Base-by-base conservation (phyloP, 2,888 invertebrate species). In the Leptogaster cylindrica region DNA sequence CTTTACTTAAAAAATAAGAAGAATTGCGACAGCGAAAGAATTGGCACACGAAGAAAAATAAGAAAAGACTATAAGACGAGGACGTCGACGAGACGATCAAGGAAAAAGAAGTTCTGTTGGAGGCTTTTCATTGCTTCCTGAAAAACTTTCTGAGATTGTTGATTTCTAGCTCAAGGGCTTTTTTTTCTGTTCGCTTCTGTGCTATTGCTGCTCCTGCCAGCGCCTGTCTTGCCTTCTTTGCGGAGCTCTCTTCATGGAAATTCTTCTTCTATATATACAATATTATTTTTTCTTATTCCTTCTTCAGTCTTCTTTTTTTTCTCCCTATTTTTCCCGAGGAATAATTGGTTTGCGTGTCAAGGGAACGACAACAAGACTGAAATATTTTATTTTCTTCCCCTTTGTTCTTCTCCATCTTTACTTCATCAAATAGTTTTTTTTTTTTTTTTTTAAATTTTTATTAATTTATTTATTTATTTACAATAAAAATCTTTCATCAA, bases 121-220 rank as follows among this genome's bases (percentile, higher is more conserved):
- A 52, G 64, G 67, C 51, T 64, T 67, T 67, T 52, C 67, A 64
- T 67, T 67, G 64, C 67, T 67, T 67, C 67, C 67, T 64, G 63
- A 67, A 67, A 61, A 67, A 67, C 67, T 67, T 67, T 67, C 50
- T 64, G 67, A 67, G 67, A 64, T 67, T 67, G 67, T 67, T 63
- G 67, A 64, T 67, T 67, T 67, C 67, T 67, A 67, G 67, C 67
- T 67, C 67, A 67, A 67, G 67, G 67, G 67, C 67, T 67, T 67
- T 61, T 52, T 65, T 64, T 46, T 52, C 20, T 61, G 48, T 51
- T 67, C 64, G 33, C 28, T 41, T 64, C 52, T 46, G 6, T 23
- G 27, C 50, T 27, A 10, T 18, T 46, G 20, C 7, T 20, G 18
- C 46, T 50, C 25, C 50, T 27, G 10, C 14, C 14, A 7, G n/a